Percentiles rank a stretch among this genome's conserved stretches.
Conservation (phyloP, 1,140 invertebrate genomes). For the Doryteuthis pealeii region DNA sequence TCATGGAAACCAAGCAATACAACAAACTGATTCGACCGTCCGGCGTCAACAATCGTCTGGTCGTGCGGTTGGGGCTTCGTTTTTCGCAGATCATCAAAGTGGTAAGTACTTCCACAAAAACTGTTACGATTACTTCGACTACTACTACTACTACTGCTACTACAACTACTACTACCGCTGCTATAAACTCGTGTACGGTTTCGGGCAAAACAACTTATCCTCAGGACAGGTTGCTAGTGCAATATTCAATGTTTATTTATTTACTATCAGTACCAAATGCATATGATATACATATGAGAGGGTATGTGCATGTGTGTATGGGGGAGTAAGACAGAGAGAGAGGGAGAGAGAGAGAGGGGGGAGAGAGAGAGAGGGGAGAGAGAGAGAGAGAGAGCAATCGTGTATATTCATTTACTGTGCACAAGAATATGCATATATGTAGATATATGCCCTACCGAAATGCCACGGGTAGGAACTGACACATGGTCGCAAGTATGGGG, state of each 20-base stretch:
- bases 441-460: no score
- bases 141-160: not conserved
- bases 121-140: no score
- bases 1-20: constrained; percentile 82
- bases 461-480: no score
- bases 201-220: no score
- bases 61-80: constrained; percentile 87
- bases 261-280: constrained; percentile 10
- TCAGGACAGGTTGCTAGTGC: no score
- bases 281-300: constrained; percentile 21
- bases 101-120: constrained; percentile 70
- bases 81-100: constrained; percentile 96
- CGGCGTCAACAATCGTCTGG: constrained; percentile 83
- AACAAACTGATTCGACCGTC: constrained; percentile 93
- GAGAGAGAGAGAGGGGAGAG: no score
- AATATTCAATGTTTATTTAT: no score
- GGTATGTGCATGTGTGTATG: constrained; percentile 13
- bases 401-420: constrained; percentile 14
- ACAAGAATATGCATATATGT: constrained; percentile 18
- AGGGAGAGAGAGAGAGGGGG: not conserved
- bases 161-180: not conserved
- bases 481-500: no score
- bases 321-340: not conserved
- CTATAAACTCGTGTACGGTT: not conserved
- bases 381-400: no score